Evolutionary conservation across 1,140 invertebrate species (phyloP).

Genomic region (Drosophila busckii): DNA sequence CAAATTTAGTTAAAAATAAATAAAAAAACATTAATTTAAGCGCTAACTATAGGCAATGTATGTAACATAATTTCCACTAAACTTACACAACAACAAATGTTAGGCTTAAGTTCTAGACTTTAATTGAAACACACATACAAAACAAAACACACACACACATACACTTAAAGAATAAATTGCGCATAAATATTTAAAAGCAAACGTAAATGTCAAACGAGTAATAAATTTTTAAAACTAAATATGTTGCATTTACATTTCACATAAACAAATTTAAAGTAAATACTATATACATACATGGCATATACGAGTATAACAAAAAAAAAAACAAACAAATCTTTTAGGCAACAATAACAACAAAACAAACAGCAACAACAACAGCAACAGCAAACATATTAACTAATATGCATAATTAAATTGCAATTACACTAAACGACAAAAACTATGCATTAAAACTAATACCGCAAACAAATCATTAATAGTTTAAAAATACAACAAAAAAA

Average conservation of each 20-base stretch:
- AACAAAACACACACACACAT: constrained; percentile 12
- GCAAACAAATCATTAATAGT: constrained; percentile 30
- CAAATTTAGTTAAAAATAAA: constrained; percentile 66
- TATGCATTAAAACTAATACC: constrained; percentile 39
- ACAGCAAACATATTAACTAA: constrained; percentile 22
- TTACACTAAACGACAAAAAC: constrained; percentile 30
- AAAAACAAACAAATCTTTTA: constrained; percentile 43
- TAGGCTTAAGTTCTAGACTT: constrained; percentile 45
- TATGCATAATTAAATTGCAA: too few relatives aligned
- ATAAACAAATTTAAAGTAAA: constrained; percentile 47
- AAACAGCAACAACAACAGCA: constrained; percentile 18
- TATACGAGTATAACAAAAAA: constrained; percentile 33
- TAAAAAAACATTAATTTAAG: constrained; percentile 32
- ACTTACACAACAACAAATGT: constrained; percentile 28
- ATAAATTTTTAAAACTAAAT: constrained; percentile 41
- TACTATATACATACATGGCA: constrained; percentile 37
- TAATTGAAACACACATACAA: constrained; percentile 39
- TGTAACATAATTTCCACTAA: constrained; percentile 71
- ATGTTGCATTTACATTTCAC: constrained; percentile 69
- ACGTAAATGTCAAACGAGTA: constrained; percentile 50
- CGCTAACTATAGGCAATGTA: constrained; percentile 33
- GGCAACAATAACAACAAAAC: constrained; percentile 34
- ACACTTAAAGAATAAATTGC: constrained; percentile 27
- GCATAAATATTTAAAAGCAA: constrained; percentile 63
- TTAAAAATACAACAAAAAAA: constrained; percentile 21